phyloP scores from a whole-genome alignment of 2,797 vertebrate genomes.

The Sylvilagus floridanus region DNA sequence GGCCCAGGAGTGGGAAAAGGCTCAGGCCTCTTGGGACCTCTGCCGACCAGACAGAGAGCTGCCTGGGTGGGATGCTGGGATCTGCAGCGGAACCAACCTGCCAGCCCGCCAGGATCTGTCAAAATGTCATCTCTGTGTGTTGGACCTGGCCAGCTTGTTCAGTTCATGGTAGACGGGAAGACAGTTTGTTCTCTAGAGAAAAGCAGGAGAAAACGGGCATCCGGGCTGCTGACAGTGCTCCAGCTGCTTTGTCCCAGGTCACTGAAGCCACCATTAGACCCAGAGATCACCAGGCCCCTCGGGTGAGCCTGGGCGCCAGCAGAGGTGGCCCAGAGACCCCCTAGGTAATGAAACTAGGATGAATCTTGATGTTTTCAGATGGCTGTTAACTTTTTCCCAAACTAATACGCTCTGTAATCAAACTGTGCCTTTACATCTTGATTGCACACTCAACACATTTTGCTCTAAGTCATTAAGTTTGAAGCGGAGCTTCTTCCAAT shows the following conservation, averaged over 20 bases:
- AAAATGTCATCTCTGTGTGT: conserved; percentile 73
- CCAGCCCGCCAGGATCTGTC: conserved; percentile 29
- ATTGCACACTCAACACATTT: too few species aligned
- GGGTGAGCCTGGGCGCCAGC: neutral
- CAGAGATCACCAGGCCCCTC: neutral
- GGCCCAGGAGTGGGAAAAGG: neutral
- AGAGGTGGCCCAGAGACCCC: neutral
- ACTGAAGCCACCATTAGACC: neutral
- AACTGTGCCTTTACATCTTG: too few species aligned
- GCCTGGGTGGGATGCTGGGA: neutral
- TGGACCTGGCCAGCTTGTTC: conserved; percentile 49
- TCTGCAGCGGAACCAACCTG: conserved; percentile 9
- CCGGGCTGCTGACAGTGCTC: neutral
- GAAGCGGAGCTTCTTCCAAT: neutral
- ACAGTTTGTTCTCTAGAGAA: conserved; percentile 64
- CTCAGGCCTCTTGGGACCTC: neutral
- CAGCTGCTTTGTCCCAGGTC: conserved; percentile 26
- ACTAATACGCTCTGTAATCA: too few species aligned
- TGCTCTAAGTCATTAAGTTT: neutral
- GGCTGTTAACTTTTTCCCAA: too few species aligned
- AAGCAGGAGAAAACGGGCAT: conserved; percentile 43
- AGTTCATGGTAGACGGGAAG: conserved; percentile 32
- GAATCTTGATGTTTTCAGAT: too few species aligned
- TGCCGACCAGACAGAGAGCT: neutral
- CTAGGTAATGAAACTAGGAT: neutral